Conservation (phyloP, 2,113 vertebrate species). For the Australoheros scitulus region DNA sequence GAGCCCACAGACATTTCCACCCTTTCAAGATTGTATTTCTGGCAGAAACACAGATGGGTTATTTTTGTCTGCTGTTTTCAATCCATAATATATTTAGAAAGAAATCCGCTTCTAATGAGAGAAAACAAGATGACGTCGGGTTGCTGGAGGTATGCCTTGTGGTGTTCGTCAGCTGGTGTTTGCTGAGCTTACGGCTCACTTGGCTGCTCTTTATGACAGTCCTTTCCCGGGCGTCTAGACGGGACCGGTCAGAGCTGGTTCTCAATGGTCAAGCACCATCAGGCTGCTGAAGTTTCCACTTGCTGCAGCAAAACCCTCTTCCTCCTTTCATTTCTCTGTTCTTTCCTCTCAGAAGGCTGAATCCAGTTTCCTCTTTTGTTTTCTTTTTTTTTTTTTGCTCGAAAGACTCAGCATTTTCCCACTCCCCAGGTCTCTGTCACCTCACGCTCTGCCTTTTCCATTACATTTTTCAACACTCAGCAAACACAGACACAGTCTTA, state of each 20-base stretch:
- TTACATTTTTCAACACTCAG: slow-evolving; percentile 15
- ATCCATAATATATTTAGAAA: background rate
- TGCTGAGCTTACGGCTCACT: slow-evolving; percentile 35
- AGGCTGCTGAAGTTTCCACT: slow-evolving; percentile 50
- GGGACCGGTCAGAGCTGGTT: slow-evolving; percentile 66
- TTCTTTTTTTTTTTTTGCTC: background rate
- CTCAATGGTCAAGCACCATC: slow-evolving; percentile 5
- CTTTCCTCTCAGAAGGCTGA: slow-evolving; percentile 5
- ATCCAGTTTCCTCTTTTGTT: slow-evolving; percentile 41
- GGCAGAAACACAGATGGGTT: background rate
- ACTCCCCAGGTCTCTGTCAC: background rate
- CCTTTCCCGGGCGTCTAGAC: slow-evolving; percentile 14
- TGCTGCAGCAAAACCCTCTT: slow-evolving; percentile 52
- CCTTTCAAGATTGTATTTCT: background rate
- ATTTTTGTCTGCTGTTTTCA: background rate
- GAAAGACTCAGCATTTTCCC: slow-evolving; percentile 24
- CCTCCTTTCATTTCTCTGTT: slow-evolving; percentile 67
- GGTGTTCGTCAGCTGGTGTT: slow-evolving; percentile 42
- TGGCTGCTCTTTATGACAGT: slow-evolving; percentile 43
- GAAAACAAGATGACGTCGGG: background rate
- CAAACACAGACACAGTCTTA: background rate
- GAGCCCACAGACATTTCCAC: background rate
- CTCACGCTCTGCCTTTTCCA: background rate
- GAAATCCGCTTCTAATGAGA: background rate
- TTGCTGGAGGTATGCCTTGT: slow-evolving; percentile 29